Base-by-base conservation (phyloP, 2,797 vertebrate species). In the Neosalanx taihuensis region DNA sequence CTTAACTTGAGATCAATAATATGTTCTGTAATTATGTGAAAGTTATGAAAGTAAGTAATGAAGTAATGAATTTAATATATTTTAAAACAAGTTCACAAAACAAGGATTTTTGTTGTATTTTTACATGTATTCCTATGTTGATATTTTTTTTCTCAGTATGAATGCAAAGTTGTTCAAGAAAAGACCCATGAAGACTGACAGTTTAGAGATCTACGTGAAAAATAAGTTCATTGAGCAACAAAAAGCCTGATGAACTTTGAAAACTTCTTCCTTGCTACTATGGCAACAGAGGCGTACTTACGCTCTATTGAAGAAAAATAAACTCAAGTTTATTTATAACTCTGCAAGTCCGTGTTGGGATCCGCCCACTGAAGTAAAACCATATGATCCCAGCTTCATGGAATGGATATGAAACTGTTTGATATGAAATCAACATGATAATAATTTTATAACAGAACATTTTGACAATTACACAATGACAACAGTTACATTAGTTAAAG, bases 151-250 rank as follows among this genome's bases (percentile, higher is more conserved):
- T 72, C 72, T 59, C 89, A 98, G 96, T 98, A 98, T 80, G 96
- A 98, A 88, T 94, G 93, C 83, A 97, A 95, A 86, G 92, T 96
- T 73, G 89, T 91, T 69, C 92, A 94, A 83, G 96, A 96, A 76
- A 98, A 98, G 88, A 94, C 82, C 77, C 96, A 98, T 1, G 92
- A 95, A 81, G 97, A 98, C 88, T 98, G 90, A 97, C 62, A 79
- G 58, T 58, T 35, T 57, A 35, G 37, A 77, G 70, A 63, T 82
- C 72, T 80, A 79, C 81, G 58, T 53, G 79, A 71, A 65, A 3
- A 51, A 0, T 49, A 72, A 31, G 12, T 46, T 53, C 65, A 73
- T 31, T 31, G 7, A 74, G 61, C 56, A 66, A 29, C 62, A 35
- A 69, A 67, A 76, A 79, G 56, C 65, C 41, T 49, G 60, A 61